phyloP scores from a whole-genome alignment of 2,797 vertebrate genomes.

The Kryptopterus vitreolus region DNA sequence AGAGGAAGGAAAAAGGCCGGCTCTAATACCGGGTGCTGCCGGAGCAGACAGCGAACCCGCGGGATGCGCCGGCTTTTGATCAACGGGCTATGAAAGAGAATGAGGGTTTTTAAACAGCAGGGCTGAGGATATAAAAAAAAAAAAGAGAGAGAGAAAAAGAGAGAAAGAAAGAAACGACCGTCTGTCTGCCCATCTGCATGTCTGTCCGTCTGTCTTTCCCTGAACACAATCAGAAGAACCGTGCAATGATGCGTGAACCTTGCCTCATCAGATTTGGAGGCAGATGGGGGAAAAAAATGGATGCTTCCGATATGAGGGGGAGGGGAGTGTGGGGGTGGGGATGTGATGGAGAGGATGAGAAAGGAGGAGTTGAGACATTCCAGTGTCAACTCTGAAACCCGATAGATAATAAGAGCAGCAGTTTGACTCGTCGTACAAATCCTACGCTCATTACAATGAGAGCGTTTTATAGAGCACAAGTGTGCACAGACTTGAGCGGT shows the following conservation, averaged over 20 bases:
- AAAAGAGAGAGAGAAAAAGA: neutral
- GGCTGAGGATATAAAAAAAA: constrained; percentile 10
- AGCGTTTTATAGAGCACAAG: too few relatives aligned
- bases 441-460: too few relatives aligned
- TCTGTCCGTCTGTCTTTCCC: neutral
- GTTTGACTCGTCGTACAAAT: too few relatives aligned
- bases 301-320: constrained; percentile 20
- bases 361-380: neutral
- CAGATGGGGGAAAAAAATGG: constrained; percentile 30
- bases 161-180: neutral
- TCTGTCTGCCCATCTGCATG: constrained; percentile 27
- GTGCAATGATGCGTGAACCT: constrained; percentile 14
- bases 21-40: constrained; percentile 23
- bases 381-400: too few relatives aligned
- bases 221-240: constrained; percentile 13
- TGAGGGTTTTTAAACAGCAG: constrained; percentile 55
- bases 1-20: constrained; percentile 23
- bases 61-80: constrained; percentile 59
- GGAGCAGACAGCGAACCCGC: constrained; percentile 42
- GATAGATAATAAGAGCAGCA: too few relatives aligned
- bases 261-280: constrained; percentile 20
- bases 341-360: constrained; percentile 1
- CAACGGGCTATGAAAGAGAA: constrained; percentile 61
- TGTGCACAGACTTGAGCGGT: too few relatives aligned
- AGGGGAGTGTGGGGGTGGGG: constrained; percentile 17